These are phyloP conservation scores for Prunella fulvescens DNA, from an alignment of 2,113 vertebrate genomes.

Conservation along the genomic window DNA sequence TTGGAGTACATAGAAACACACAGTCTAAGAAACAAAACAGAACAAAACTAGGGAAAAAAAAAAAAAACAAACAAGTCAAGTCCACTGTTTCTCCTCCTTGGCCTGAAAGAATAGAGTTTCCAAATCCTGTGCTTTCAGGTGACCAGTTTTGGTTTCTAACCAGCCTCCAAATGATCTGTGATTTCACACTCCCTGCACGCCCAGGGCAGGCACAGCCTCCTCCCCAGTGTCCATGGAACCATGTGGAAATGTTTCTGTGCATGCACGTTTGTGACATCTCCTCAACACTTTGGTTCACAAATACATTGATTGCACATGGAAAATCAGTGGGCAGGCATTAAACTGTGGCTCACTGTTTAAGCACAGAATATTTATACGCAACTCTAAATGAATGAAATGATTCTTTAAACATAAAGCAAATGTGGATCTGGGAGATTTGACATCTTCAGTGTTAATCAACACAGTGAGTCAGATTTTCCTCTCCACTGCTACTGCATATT, in stretches of 20 bases:
- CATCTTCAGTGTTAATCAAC: neutral
- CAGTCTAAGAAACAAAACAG: neutral
- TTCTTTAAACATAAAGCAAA: neutral
- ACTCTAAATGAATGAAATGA: conserved; percentile 35
- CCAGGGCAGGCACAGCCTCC: neutral
- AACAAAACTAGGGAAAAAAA: neutral
- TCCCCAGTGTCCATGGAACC: neutral
- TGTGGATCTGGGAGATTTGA: neutral
- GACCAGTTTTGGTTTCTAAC: neutral
- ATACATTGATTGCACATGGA: neutral
- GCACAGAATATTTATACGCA: neutral
- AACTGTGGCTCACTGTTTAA: neutral
- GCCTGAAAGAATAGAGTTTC: neutral
- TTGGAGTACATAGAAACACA: neutral
- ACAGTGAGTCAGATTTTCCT: neutral
- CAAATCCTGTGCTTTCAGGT: neutral
- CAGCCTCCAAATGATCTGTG: neutral
- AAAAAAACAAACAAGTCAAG: neutral
- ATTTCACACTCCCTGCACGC: neutral
- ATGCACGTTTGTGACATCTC: neutral
- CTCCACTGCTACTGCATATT: neutral
- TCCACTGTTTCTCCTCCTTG: neutral
- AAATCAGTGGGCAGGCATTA: neutral
- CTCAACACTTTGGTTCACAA: neutral
- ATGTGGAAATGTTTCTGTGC: neutral